Conservation (phyloP, 2,113 vertebrate species). For the Esox niger region DNA sequence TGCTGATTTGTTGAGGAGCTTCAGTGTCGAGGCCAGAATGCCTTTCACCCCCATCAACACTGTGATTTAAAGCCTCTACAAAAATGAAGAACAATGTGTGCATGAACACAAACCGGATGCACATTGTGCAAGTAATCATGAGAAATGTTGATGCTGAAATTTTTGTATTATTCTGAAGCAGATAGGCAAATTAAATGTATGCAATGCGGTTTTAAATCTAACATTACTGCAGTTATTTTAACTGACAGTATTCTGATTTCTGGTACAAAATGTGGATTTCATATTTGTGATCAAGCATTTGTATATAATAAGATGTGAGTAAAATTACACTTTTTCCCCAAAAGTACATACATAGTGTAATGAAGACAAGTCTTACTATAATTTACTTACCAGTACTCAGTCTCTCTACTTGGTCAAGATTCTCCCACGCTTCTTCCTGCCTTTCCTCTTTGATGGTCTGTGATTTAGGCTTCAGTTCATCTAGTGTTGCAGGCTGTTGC, state of each 20-base stretch:
- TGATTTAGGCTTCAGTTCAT: not conserved
- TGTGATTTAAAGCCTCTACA: not conserved
- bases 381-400: slow-evolving; percentile 15
- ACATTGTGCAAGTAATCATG: too few relatives aligned
- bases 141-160: too few relatives aligned
- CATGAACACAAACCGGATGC: too few relatives aligned
- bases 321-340: not conserved
- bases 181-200: too few relatives aligned
- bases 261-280: not conserved
- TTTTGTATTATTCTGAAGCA: too few relatives aligned
- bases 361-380: not conserved
- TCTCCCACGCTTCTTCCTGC: slow-evolving; percentile 41
- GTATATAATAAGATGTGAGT: too few relatives aligned
- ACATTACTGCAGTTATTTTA: not conserved
- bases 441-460: slow-evolving; percentile 56
- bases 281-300: not conserved
- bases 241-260: not conserved
- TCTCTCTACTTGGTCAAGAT: slow-evolving; percentile 18
- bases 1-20: slow-evolving; percentile 23
- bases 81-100: not conserved
- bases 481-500: not conserved
- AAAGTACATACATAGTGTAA: too few relatives aligned
- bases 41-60: not conserved
- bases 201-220: too few relatives aligned
- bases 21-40: not conserved